Evolutionary conservation across 1,140 invertebrate species (phyloP).

Genomic region (Drosophila willistoni): DNA sequence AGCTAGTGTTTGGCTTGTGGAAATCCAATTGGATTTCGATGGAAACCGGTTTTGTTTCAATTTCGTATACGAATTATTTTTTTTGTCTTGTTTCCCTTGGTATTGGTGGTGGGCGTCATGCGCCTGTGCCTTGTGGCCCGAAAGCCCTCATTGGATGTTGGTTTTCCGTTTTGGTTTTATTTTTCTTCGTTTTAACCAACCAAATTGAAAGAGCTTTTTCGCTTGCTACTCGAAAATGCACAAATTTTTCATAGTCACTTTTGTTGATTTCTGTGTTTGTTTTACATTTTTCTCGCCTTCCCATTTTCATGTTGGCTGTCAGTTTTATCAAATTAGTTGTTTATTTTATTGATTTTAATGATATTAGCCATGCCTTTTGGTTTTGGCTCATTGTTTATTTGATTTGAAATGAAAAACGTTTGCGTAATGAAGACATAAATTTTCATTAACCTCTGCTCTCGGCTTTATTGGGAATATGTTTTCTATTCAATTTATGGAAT

Average conservation of each 20-base stretch:
- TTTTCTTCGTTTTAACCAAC: conserved; percentile 11
- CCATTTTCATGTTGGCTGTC: conserved; percentile 54
- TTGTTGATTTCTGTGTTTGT: conserved; percentile 34
- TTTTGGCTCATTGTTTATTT: conserved; percentile 44
- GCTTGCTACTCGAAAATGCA: conserved; percentile 14
- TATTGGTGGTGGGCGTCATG: conserved; percentile 57
- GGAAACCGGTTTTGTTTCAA: conserved; percentile 57
- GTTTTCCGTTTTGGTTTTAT: neutral
- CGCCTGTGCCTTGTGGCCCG: conserved; percentile 36
- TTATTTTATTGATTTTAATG: conserved; percentile 81
- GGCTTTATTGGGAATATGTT: conserved; percentile 34
- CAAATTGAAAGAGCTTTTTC: conserved; percentile 51
- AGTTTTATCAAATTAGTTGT: conserved; percentile 59
- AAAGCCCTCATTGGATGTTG: conserved; percentile 38
- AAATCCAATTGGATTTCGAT: conserved; percentile 66
- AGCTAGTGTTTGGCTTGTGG: neutral
- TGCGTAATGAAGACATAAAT: conserved; percentile 71
- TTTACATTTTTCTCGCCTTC: conserved; percentile 14
- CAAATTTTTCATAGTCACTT: conserved; percentile 45
- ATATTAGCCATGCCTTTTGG: conserved; percentile 71
- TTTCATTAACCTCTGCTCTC: conserved; percentile 60
- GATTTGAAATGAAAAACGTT: conserved; percentile 59
- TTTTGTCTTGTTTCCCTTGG: conserved; percentile 24
- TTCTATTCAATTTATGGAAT: conserved; percentile 76
- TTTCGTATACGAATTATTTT: conserved; percentile 49